Evolutionary conservation across 2,888 invertebrate genomes (phyloP).

Genomic region (Drosophila barbarae): DNA sequence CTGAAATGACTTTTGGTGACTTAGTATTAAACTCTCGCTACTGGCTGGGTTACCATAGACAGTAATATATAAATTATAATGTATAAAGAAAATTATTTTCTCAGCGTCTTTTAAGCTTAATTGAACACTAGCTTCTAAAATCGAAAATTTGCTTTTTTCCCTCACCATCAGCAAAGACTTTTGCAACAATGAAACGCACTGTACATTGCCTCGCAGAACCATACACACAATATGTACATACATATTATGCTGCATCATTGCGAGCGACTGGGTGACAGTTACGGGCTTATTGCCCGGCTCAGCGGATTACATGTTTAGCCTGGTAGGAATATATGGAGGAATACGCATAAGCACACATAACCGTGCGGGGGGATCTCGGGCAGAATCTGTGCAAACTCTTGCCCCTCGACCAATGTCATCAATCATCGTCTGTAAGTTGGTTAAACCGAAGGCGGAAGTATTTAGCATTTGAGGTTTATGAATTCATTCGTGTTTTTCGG

Average conservation of each 20-base stretch:
- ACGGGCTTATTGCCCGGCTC: conserved; percentile 38
- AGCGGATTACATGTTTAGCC: conserved; percentile 46
- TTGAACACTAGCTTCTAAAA: background rate
- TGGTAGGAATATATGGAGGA: conserved; percentile 18
- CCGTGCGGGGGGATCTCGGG: conserved; percentile 42
- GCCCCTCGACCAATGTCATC: conserved; percentile 52
- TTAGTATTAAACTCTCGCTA: too few relatives aligned
- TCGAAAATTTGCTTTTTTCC: background rate
- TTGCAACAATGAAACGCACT: conserved; percentile 10
- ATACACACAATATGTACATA: background rate
- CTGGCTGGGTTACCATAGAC: too few relatives aligned
- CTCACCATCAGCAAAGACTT: background rate
- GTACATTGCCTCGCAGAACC: conserved; percentile 5
- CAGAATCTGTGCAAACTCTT: conserved; percentile 59
- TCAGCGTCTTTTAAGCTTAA: background rate
- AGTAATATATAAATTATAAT: too few relatives aligned
- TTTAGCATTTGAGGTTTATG: conserved; percentile 45
- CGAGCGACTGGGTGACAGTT: conserved; percentile 42
- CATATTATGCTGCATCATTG: conserved; percentile 30
- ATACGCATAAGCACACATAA: conserved; percentile 15
- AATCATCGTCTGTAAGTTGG: conserved; percentile 57
- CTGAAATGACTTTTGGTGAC: too few relatives aligned
- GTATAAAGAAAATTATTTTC: background rate
- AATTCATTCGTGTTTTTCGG: conserved; percentile 29
- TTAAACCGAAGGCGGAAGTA: conserved; percentile 58